Conservation (phyloP, 2,797 vertebrate species). For the Rhinophrynus dorsalis region DNA sequence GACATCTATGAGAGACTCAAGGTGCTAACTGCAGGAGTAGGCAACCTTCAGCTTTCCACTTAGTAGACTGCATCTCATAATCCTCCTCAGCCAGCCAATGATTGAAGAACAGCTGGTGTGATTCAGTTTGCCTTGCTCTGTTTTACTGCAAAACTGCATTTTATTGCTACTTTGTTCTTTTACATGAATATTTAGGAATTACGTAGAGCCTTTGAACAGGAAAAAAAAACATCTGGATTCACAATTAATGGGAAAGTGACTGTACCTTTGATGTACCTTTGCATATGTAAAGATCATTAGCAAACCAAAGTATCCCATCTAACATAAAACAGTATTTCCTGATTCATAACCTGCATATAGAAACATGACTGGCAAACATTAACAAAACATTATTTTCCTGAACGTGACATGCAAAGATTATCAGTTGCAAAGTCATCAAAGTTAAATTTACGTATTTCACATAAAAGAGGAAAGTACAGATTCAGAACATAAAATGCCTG, state of each 20-base stretch:
- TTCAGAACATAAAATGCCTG: background rate
- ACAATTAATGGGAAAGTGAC: conserved; percentile 10
- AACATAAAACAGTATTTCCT: background rate
- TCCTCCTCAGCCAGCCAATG: no score
- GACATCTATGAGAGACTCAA: no score
- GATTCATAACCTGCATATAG: background rate
- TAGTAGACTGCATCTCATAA: no score
- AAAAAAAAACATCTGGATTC: conserved; percentile 20
- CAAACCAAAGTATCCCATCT: background rate
- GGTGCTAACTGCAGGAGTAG: no score
- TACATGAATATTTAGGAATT: conserved; percentile 1
- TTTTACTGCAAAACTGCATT: conserved; percentile 6
- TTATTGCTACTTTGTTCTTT: conserved; percentile 29
- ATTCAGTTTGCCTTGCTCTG: background rate
- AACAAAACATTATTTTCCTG: background rate
- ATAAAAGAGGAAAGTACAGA: background rate
- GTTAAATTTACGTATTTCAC: background rate
- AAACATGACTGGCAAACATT: background rate
- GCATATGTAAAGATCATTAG: background rate
- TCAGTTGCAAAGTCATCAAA: background rate
- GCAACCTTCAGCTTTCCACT: no score
- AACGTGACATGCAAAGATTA: background rate
- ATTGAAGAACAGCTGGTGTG: no score
- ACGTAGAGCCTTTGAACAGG: conserved; percentile 22
- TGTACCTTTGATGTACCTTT: conserved; percentile 21